Evolutionary conservation across 2,113 vertebrate genomes (phyloP), one percentile per base, ranked within the genome.

Genomic region (Bettongia penicillata): DNA sequence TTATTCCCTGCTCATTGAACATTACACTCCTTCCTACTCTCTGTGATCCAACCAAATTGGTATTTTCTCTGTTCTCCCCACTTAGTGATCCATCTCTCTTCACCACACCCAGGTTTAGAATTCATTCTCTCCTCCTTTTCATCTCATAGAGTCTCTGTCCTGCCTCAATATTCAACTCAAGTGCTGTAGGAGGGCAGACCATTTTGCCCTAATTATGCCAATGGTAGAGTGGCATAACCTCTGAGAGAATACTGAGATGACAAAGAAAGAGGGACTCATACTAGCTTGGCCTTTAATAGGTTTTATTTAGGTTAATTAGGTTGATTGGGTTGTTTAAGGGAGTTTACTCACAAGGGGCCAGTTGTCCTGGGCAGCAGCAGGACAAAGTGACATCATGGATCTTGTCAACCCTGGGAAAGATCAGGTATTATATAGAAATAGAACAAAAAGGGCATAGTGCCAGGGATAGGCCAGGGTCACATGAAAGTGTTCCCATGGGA

Each of bases 131-230:
- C 52, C 14, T 77, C n/a, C 1, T 5, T 57, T 51, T 95, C 43
- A 77, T 57, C 25, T 77, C 11, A 50, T 19, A 95, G 94, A 51
- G 84, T 22, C 11, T 11, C 14, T 93, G 23, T 90, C 2, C 92
- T 94, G 94, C 22, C 94, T 52, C 93, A 93, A 57, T 94, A 92
- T 6, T 37, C 53, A 90, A 16, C 9, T 93, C 91, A 61, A 26
- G 12, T 24, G 28, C 11, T 68, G 57, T 37, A 68, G 37, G 28
- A 2, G 31, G 28, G 28, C 3, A 61, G 11, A 57, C 28, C 11
- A 57, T 68, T 31, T 31, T 68, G 57, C 31, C 57, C 12, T 68
- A 68, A 68, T 68, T 68, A 68, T 68, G 57, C 57, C 57, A 68
- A 16, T 68, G 31, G 31, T 68, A 68, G 28, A 28, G 31, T 68